Evolutionary conservation across 2,888 invertebrate genomes (phyloP), one percentile per base, ranked within the genome.

Genomic region (Molorchus minor): DNA sequence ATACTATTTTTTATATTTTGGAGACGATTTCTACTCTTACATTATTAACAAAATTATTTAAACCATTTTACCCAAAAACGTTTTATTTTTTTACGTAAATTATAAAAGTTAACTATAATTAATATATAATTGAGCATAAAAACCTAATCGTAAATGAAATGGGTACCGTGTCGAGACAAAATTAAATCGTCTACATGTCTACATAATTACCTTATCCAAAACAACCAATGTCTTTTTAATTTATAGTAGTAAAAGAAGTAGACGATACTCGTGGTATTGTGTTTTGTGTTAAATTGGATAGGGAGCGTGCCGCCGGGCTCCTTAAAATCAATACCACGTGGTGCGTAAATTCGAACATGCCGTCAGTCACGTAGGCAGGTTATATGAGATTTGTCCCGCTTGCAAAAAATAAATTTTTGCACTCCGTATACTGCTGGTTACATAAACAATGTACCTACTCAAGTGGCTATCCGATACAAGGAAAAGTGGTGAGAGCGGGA

Each of bases 351-450:
- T 29, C 16, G 53, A 58, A 62, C 72, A 67, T 71, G 72, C 65
- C 41, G 49, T 47, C 56, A 53, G 71, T 72, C 73, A 73, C 72
- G 72, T 72, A 72, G 69, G 67, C 73, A 46, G 16, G 58, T 61
- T 30, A 56, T 46, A 55, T 57, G 56, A 62, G 49, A n/a, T n/a
- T n/a, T n/a, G n/a, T n/a, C 3, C 43, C 40, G 36, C 56, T 40
- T 49, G 60, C 47, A 43, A 51, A 53, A 61, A 57, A 30, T 40
- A 7, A 21, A 20, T 10, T 19, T 52, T 49, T 52, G 41, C 52
- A 19, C 12, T 7, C 15, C 36, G 41, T 41, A n/a, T 41, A 52
- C 49, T 16, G 7, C 43, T 16, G 25, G n/a, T 46, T 30, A 33
- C 30, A 5, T 43, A 43, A 43, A 25, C 21, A 13, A 17, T 19